A percentile compares a stretch with the other conserved stretches of the same genome.
Conservation (phyloP, 2,797 vertebrate genomes). For the Poeciliopsis gracilis region DNA sequence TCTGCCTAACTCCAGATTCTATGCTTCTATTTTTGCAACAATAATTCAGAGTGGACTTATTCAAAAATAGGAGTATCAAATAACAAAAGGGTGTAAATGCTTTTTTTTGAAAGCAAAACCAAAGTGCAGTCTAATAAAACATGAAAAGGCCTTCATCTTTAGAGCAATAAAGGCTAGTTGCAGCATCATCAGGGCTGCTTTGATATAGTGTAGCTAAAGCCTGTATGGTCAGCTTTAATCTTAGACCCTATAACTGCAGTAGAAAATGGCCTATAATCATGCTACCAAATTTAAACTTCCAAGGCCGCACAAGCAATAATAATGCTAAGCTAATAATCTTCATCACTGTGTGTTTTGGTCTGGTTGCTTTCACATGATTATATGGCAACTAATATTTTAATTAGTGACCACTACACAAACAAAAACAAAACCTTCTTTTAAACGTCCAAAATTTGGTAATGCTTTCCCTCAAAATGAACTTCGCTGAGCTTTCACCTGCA, state of each 20-base stretch:
- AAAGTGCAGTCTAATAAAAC: conserved; percentile 7
- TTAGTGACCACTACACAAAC: not conserved
- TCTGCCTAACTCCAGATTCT: not conserved
- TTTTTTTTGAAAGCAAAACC: not conserved
- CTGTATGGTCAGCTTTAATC: not conserved
- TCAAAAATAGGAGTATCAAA: not conserved
- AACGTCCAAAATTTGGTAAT: not conserved
- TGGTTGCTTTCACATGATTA: not conserved
- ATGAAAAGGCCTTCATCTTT: conserved; percentile 7
- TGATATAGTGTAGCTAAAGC: not conserved
- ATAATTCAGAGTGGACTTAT: not conserved
- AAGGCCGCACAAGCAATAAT: not conserved
- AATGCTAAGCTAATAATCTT: not conserved
- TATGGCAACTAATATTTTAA: not conserved
- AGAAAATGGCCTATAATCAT: not conserved
- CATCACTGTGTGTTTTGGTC: not conserved
- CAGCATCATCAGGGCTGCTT: conserved; percentile 6
- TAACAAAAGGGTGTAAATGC: not conserved
- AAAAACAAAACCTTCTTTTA: not conserved
- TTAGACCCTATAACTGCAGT: not conserved
- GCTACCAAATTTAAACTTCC: conserved; percentile 7
- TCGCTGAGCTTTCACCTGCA: not conserved
- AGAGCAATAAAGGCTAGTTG: conserved; percentile 1
- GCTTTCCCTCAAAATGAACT: not conserved
- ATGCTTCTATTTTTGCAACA: not conserved